Evolutionary conservation across 2,797 vertebrate genomes (phyloP), one percentile per base, ranked within the genome.

Genomic region (Pelodytes ibericus): DNA sequence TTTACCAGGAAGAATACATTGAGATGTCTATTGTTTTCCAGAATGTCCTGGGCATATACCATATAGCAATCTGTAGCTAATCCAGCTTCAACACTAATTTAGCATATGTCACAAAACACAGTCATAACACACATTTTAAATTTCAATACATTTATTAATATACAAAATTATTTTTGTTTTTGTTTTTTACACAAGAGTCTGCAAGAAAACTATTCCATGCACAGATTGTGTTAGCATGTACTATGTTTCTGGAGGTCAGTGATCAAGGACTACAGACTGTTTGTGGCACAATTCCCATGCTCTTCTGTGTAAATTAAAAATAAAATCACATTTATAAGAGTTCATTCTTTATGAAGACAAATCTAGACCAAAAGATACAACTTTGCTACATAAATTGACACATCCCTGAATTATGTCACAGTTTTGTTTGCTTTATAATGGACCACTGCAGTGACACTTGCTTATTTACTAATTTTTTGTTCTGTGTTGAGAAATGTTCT

Each of bases 131-230:
- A 86, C 90, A 90, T 91, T 83, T 90, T 89, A 93, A 90, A 92
- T 89, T 88, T 94, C 92, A 92, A 96, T 96, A 95, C 87, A 89
- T 96, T 94, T 94, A 95, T 96, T 91, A 92, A 95, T 95, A 94
- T 95, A 95, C 87, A 95, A 95, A 96, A 94, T 86, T 49, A 87
- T 87, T 87, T 93, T 91, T 86, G 61, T 87, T 87, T 87, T 93
- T 91, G 5, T 90, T 91, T 90, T 89, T 90, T 89, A 91, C 89
- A 90, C 87, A 86, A 89, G 87, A 82, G 84, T 90, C 88, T 72
- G 71, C 83, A 87, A 85, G 86, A 85, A 88, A 87, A 89, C 86
- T 83, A 87, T 81, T 84, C 82, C 95, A 95, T 94, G 90, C 95
- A 94, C 93, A 87, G 86, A 84, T 90, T 90, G 87, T 84, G 88